phyloP scores from a whole-genome alignment of 35 echinoderm and acorn worm species.

The Acanthaster planci region DNA sequence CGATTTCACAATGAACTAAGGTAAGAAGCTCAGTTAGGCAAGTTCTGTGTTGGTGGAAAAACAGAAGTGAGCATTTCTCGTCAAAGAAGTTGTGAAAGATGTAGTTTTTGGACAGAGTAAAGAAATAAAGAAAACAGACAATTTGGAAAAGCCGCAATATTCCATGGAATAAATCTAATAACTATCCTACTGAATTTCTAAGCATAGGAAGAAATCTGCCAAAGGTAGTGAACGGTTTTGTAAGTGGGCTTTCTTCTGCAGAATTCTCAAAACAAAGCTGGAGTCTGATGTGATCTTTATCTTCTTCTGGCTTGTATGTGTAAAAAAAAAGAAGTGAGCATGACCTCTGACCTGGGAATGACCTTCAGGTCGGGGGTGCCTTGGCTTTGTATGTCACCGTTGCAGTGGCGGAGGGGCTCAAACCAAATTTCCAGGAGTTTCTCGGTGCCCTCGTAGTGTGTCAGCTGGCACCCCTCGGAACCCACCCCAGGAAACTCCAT shows the following conservation, averaged over 20 bases:
- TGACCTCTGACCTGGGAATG: conserved; percentile 54
- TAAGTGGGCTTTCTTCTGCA: no score
- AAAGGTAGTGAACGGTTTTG: no score
- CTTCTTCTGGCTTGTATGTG: no score
- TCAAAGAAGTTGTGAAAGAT: no score
- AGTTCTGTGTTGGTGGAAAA: conserved; percentile 28
- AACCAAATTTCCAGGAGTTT: conserved; percentile 92
- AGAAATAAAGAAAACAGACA: no score
- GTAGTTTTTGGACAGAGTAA: no score
- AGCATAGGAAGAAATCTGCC: no score
- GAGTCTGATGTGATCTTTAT: no score
- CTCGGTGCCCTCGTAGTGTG: conserved; percentile 90
- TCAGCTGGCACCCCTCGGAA: conserved; percentile 51
- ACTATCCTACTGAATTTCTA: no score
- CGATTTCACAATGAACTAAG: conserved; percentile 83
- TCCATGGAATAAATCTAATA: no score
- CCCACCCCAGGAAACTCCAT: conserved; percentile 43
- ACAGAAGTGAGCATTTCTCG: neutral
- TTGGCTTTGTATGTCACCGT: neutral
- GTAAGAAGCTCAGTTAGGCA: conserved; percentile 47
- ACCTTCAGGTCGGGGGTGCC: conserved; percentile 22
- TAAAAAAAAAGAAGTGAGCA: neutral
- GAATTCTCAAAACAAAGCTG: no score
- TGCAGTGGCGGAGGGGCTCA: conserved; percentile 5
- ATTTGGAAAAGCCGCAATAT: no score